A percentile compares a stretch with the other conserved stretches of the same genome.
phyloP scores from a whole-genome alignment of 2,797 vertebrate species.

The Anguilla obscura region DNA sequence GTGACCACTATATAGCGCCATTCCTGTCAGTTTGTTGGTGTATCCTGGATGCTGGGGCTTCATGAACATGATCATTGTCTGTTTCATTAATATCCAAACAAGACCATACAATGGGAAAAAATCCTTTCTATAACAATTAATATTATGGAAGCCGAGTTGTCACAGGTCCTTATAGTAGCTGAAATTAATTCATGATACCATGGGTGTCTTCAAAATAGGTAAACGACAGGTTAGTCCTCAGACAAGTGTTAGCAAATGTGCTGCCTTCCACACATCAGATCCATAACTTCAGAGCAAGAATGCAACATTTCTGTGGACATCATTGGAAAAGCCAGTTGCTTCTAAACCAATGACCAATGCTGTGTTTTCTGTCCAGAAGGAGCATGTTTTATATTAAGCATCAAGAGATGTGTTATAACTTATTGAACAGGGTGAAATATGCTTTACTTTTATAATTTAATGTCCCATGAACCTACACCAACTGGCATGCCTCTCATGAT shows the following conservation, averaged over 20 bases:
- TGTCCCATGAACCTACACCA: no score
- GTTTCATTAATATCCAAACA: neutral
- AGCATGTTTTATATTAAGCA: no score
- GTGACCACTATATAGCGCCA: neutral
- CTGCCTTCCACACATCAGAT: neutral
- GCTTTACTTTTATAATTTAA: no score
- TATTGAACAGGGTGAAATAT: no score
- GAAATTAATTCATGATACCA: neutral
- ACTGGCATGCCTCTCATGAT: conserved; percentile 49
- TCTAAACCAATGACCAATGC: neutral
- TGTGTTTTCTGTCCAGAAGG: neutral
- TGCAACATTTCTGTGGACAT: neutral
- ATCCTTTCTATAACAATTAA: neutral
- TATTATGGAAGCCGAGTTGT: neutral
- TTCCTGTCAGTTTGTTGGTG: neutral
- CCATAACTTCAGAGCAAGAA: conserved; percentile 32
- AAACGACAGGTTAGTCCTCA: neutral
- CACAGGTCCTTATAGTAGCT: neutral
- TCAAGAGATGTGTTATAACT: no score
- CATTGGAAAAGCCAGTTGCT: neutral
- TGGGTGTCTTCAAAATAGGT: neutral
- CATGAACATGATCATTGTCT: neutral
- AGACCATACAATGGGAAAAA: neutral
- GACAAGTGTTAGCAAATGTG: neutral
- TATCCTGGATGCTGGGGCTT: neutral